Conservation (phyloP, 2,888 invertebrate genomes). For the Drosophila austrosaltans region DNA sequence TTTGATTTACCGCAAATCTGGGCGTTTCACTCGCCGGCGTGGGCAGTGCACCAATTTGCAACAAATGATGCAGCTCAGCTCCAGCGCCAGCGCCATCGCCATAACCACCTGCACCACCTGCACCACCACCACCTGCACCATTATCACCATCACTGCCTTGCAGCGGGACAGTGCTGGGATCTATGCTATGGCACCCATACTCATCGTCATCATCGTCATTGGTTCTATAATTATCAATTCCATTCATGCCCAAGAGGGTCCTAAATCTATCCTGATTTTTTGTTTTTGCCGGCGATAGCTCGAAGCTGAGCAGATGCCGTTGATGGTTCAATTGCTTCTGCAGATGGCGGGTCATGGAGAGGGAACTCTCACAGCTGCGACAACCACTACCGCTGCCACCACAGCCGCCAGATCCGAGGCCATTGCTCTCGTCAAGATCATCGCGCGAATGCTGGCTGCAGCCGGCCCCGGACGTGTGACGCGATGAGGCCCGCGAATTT, state of each 20-base stretch:
- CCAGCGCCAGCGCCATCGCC: conserved; percentile 71
- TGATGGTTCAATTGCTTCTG: conserved; percentile 84
- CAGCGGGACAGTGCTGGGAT: conserved; percentile 38
- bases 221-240: conserved; percentile 79
- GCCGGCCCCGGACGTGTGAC: conserved; percentile 81
- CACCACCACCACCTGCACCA: conserved; percentile 25
- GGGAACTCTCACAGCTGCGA: conserved; percentile 82
- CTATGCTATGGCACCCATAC: conserved; percentile 68
- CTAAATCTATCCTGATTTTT: conserved; percentile 83
- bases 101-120: conserved; percentile 42
- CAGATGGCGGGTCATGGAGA: conserved; percentile 83
- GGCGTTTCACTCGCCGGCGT: conserved; percentile 84
- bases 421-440: conserved; percentile 83
- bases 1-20: conserved; percentile 84
- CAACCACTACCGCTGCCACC: conserved; percentile 72
- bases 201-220: conserved; percentile 79
- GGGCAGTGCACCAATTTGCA: conserved; percentile 83
- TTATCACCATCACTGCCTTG: conserved; percentile 21
- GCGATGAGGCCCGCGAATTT: conserved; percentile 81
- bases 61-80: conserved; percentile 81
- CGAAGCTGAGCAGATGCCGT: conserved; percentile 83
- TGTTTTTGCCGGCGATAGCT: conserved; percentile 83
- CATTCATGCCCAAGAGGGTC: conserved; percentile 83
- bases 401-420: conserved; percentile 52
- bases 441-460: conserved; percentile 82